These are phyloP conservation scores for Leucozona laternaria DNA, from an alignment of 2,888 invertebrate species.

Conservation along the genomic window DNA sequence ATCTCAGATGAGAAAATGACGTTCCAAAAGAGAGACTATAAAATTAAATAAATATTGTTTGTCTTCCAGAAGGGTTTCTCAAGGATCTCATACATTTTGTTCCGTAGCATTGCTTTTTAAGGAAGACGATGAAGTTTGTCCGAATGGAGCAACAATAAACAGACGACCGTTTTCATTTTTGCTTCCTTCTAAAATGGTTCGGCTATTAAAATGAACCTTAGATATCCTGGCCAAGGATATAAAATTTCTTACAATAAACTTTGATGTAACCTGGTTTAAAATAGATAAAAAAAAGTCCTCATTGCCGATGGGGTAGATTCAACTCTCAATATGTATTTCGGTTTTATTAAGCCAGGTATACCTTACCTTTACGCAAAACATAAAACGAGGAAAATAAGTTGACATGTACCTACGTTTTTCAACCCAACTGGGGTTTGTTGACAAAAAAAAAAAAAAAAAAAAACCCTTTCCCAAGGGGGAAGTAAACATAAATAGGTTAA, in stretches of 20 bases:
- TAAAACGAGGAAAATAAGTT: constrained; percentile 43
- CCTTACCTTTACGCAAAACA: constrained; percentile 48
- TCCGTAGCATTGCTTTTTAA: constrained; percentile 36
- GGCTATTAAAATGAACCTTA: constrained; percentile 12
- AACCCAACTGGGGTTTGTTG: neutral
- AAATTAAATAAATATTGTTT: constrained; percentile 74
- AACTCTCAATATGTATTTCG: constrained; percentile 53
- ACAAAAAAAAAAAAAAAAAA: neutral
- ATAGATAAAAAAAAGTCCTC: neutral
- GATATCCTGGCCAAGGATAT: constrained; percentile 11
- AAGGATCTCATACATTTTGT: constrained; percentile 68
- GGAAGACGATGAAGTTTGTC: neutral
- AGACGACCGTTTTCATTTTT: constrained; percentile 27
- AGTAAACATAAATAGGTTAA: constrained; percentile 25
- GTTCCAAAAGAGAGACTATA: constrained; percentile 53
- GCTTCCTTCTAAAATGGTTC: constrained; percentile 39
- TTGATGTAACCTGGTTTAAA: constrained; percentile 6
- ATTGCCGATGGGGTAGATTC: constrained; percentile 1
- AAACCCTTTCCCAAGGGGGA: constrained; percentile 34
- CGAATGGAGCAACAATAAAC: neutral
- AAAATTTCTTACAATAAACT: constrained; percentile 4
- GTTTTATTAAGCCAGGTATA: constrained; percentile 65
- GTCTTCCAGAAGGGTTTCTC: constrained; percentile 64
- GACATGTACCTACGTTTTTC: constrained; percentile 30
- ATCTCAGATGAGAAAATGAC: constrained; percentile 56